Base-by-base conservation (phyloP, 2,797 vertebrate genomes). In the Pseudopleuronectes americanus region DNA sequence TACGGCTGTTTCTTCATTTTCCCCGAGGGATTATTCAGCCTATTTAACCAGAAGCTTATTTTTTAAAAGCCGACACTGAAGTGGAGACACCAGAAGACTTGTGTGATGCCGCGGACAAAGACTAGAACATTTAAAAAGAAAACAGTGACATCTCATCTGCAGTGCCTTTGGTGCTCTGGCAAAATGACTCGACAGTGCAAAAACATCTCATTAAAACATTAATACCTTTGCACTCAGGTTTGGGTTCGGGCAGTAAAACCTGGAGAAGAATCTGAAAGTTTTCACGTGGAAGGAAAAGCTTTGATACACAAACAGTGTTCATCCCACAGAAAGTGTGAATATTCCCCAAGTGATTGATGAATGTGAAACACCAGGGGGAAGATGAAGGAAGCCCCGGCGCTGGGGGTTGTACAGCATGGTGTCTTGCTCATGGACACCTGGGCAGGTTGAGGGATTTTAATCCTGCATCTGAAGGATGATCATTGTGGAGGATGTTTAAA, bases 321-420 rank as follows among this genome's bases (percentile, higher is more conserved):
- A 7, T 8, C 31, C 36, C 36, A 38, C 10, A 13, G 36, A 13
- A 38, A 12, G 9, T 47, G 16, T 41, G 24, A 21, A 73, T n/a
- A 48, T 21, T 1, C 1, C 0, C n/a, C n/a, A 1, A 8, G 19
- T 6, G 19, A n/a, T 8, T 48, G 36, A 38, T 49, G 2, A n/a
- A 45, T 36, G 31, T 47, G 41, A 57, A 17, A 26, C 71, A 24
- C 54, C 38, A 64, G 19, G 3, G 0, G 28, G 13, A 12, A 66
- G 12, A 57, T 41, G 74, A 68, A 77, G 79, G 68, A 65, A 23
- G 56, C 33, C 1, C 0, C 2, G 33, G 23, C 17, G 38, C 51
- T 67, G 28, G 24, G 0, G 17, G 33, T 24, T 7, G 10, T 3
- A 4, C 21, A 22, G 14, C 12, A 43, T 8, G 13, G 3, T 1